Base-by-base conservation (phyloP, 2,888 invertebrate species). In the Ceramica pisi region DNA sequence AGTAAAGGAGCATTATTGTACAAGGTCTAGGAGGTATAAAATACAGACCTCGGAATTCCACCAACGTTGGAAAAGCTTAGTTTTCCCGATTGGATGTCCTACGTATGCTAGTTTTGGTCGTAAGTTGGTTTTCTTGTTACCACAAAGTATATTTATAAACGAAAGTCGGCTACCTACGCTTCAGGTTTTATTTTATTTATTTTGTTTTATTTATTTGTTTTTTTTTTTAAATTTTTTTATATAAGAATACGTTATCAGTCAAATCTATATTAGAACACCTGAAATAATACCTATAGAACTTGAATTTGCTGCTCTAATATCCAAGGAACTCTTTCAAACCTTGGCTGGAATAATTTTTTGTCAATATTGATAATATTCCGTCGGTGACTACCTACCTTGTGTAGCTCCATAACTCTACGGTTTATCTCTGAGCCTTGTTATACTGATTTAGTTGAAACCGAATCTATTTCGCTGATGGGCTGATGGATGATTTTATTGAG, bases 31-130 rank as follows among this genome's bases (percentile, higher is more conserved):
- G 14, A 35, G n/a, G 44, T 41, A 26, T 35, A 35, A 5, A n/a
- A 50, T 16, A 51, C n/a, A 26, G n/a, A 41, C 21, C 21, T 55
- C 19, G 14, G 46, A 63, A 38, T 74, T 74, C 46, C 26, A 26
- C n/a, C 38, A 41, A 63, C 26, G 38, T 31, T 38, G 26, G 71
- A 16, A 63, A 63, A 71, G 38, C 46, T 71, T 63, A 55, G 26
- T 71, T 62, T 73, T 35, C 14, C 21, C 21, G 63, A 46, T 26
- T 71, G 21, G 63, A 71, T 63, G 38, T 23, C 46, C 38, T 63
- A 41, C 21, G 21, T 63, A 48, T 16, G 38, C 12, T 63, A 55
- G 74, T 74, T 63, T 74, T 46, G 46, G 16, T 12, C 14, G 21
- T 71, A 46, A 26, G 14, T 31, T 38, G 46, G 48, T 23, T 50